These are phyloP conservation scores for Trachelus iudaicus DNA, from an alignment of 2,888 invertebrate genomes.

Conservation along the genomic window DNA sequence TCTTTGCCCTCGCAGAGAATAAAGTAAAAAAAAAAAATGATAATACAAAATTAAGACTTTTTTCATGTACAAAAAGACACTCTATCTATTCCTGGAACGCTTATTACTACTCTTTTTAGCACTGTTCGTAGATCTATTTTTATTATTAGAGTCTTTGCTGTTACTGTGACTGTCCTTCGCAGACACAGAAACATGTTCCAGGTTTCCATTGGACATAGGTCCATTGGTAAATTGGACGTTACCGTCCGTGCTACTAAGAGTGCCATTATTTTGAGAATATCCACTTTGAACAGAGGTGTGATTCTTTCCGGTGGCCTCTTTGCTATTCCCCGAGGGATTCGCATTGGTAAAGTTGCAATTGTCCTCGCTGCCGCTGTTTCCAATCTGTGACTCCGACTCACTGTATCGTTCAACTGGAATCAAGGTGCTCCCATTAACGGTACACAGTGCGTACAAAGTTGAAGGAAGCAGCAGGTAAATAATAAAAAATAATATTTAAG, in stretches of 20 bases:
- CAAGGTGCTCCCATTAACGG: constrained; percentile 45
- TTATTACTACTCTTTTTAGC: constrained; percentile 84
- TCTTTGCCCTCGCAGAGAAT: background rate
- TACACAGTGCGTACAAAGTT: constrained; percentile 28
- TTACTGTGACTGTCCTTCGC: constrained; percentile 56
- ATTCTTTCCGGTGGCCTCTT: constrained; percentile 62
- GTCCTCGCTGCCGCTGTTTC: constrained; percentile 69
- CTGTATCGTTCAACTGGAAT: constrained; percentile 83
- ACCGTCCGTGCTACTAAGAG: constrained; percentile 50
- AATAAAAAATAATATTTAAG: constrained; percentile 14
- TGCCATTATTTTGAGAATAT: constrained; percentile 60
- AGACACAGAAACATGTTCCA: constrained; percentile 77
- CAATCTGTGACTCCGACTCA: constrained; percentile 86
- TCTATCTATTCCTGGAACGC: constrained; percentile 84
- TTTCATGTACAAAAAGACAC: background rate
- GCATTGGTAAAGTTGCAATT: constrained; percentile 63
- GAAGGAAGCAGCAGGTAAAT: constrained; percentile 8
- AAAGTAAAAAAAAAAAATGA: background rate
- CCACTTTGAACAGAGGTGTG: constrained; percentile 55
- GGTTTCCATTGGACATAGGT: constrained; percentile 66
- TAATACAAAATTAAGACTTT: background rate
- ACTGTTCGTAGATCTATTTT: constrained; percentile 65
- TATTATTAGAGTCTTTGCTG: constrained; percentile 65
- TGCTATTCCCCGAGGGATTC: constrained; percentile 55
- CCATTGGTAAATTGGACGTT: constrained; percentile 58